phyloP scores from a whole-genome alignment of 2,888 invertebrate species.

The Spialia ferax region DNA sequence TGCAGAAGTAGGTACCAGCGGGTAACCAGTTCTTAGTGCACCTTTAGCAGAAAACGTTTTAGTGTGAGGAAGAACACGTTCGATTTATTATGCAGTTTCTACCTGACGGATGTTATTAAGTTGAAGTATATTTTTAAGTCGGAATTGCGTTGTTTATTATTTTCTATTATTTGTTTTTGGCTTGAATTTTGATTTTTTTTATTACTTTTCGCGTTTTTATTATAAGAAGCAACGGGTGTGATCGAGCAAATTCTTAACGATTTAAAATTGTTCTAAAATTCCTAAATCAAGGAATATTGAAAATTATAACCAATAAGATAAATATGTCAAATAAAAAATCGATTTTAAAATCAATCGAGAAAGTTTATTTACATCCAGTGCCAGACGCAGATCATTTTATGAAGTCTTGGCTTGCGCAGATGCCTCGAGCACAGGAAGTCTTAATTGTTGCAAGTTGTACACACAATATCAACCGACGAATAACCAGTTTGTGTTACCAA shows the following conservation, averaged over 20 bases:
- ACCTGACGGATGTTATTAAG: neutral
- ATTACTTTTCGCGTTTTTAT: too few species aligned
- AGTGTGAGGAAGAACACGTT: neutral
- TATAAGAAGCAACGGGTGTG: too few species aligned
- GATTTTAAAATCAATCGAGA: too few species aligned
- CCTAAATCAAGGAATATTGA: too few species aligned
- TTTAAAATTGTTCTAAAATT: too few species aligned
- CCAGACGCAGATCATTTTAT: neutral
- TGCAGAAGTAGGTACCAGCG: conserved; percentile 3
- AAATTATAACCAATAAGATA: too few species aligned
- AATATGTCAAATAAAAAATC: too few species aligned
- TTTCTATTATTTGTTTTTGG: too few species aligned
- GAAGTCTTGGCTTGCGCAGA: conserved; percentile 26
- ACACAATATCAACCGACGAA: neutral
- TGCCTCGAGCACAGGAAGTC: conserved; percentile 68
- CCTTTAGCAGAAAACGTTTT: conserved; percentile 19
- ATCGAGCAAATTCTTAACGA: too few species aligned
- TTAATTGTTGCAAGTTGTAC: conserved; percentile 59
- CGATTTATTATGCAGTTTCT: neutral
- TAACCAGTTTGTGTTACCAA: conserved; percentile 20
- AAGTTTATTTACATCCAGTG: neutral
- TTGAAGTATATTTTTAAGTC: neutral
- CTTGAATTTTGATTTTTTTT: too few species aligned
- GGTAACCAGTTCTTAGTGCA: conserved; percentile 23
- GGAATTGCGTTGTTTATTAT: too few species aligned